These are phyloP conservation scores for Meloidogyne hapla DNA, from an alignment of 1,140 invertebrate species.

Conservation along the genomic window DNA sequence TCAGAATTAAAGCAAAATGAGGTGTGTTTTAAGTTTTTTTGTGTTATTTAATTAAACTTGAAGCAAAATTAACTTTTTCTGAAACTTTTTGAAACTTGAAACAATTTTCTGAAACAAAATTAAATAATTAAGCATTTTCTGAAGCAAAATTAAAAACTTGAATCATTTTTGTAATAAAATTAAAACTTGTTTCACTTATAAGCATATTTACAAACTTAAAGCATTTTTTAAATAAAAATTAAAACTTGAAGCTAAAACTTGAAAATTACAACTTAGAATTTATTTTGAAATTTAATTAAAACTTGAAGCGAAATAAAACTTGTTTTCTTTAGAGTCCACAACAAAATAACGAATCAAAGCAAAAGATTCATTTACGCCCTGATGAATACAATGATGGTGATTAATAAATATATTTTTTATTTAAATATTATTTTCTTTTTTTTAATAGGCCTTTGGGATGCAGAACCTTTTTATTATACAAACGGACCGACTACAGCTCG, in stretches of 20 bases:
- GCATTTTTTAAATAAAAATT: background rate
- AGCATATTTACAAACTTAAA: too few relatives aligned
- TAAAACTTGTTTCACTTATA: too few relatives aligned
- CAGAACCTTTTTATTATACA: slow-evolving; percentile 28
- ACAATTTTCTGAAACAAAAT: too few relatives aligned
- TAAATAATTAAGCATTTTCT: too few relatives aligned
- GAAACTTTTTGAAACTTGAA: too few relatives aligned
- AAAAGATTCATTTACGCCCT: background rate
- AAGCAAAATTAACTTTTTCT: too few relatives aligned
- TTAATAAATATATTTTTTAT: background rate
- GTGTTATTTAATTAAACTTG: too few relatives aligned
- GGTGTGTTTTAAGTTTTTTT: too few relatives aligned
- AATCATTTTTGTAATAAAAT: too few relatives aligned
- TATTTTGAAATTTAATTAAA: background rate
- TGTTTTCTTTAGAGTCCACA: background rate
- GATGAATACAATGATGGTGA: background rate
- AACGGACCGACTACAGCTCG: background rate
- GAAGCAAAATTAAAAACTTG: too few relatives aligned
- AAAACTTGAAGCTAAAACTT: background rate
- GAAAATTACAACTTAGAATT: too few relatives aligned
- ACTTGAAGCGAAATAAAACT: background rate
- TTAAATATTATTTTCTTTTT: background rate
- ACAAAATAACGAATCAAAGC: background rate
- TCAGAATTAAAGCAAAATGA: too few relatives aligned
- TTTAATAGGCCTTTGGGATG: slow-evolving; percentile 15